Evolutionary conservation across 2,888 invertebrate species (phyloP), one percentile per base, ranked within the genome.

Genomic region (Heteropelma amictum): DNA sequence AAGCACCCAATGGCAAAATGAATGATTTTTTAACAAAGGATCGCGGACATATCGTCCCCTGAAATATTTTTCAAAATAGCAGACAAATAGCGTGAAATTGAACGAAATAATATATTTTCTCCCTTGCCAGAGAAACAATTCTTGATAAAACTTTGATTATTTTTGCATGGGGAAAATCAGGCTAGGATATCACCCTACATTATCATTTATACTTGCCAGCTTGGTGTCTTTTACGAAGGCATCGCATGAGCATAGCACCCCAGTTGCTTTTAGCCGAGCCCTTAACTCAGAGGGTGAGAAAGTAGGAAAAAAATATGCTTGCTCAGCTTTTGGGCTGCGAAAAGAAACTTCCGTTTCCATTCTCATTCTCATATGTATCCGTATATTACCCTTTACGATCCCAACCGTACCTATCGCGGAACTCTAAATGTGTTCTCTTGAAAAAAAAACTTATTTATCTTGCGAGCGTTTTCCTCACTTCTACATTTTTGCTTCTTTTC

Each of bases 351-450:
- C 26, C 56, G 40, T 35, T 42, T 67, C 30, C 10, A n/a, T n/a
- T 51, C 28, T 28, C 12, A 61, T 53, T 23, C 19, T 56, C 49
- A n/a, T 17, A 61, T 40, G 56, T 56, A 42, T 64, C n/a, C 14
- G 8, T 38, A 38, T 38, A 14, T n/a, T 38, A 12, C n/a, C n/a
- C n/a, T 12, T 12, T 56, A 38, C 30, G 19, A n/a, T 12, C 42
- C 53, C 56, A 65, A 68, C 47, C 69, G 60, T 58, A 21, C 53
- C 14, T 21, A 67, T 35, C 40, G 28, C 26, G 47, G 77, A 74
- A 72, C 79, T 77, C 81, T 84, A 85, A 83, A 84, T 85, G 85
- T 80, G 80, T 80, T 84, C 81, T 80, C 83, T 81, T 68, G 81
- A 79, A 35, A 83, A 79, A 80, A 76, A 77, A 80, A 70, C 63